Conservation (phyloP, 2,113 vertebrate species). For the Anarrhichthys ocellatus region DNA sequence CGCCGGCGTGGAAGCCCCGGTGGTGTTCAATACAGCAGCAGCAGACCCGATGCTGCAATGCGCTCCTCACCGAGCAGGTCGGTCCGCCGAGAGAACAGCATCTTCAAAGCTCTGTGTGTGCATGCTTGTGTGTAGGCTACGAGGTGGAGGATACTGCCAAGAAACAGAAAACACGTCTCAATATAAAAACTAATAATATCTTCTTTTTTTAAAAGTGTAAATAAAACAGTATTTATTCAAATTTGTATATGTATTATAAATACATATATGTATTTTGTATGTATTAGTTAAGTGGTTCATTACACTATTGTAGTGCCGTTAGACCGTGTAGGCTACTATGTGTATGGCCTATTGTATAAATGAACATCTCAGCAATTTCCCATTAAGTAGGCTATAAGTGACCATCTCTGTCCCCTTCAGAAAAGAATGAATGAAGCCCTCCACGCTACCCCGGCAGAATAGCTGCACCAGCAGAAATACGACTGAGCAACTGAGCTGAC, state of each 20-base stretch:
- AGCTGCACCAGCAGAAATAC: slow-evolving; percentile 76
- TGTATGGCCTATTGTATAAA: neutral
- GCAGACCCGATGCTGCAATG: slow-evolving; percentile 81
- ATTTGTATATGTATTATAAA: too few relatives aligned
- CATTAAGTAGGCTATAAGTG: slow-evolving; percentile 10
- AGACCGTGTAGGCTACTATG: neutral
- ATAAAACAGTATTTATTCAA: neutral
- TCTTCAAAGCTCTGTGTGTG: slow-evolving; percentile 41
- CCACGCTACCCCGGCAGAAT: slow-evolving; percentile 57
- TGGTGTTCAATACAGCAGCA: slow-evolving; percentile 58
- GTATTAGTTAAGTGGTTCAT: neutral
- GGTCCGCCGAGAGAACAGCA: slow-evolving; percentile 56
- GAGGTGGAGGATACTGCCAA: slow-evolving; percentile 20
- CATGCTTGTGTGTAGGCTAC: neutral
- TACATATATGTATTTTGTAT: neutral
- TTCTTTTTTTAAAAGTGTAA: too few relatives aligned
- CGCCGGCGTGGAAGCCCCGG: slow-evolving; percentile 59
- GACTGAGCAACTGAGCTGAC: slow-evolving; percentile 54
- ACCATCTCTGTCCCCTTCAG: slow-evolving; percentile 22
- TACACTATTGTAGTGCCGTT: neutral
- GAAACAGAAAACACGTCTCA: slow-evolving; percentile 1
- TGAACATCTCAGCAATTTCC: slow-evolving; percentile 21
- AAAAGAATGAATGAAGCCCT: slow-evolving; percentile 65
- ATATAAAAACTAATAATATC: neutral
- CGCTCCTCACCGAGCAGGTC: slow-evolving; percentile 79